These are phyloP conservation scores for Hypomecis atomaria DNA, from an alignment of 2,888 invertebrate genomes.

Conservation along the genomic window DNA sequence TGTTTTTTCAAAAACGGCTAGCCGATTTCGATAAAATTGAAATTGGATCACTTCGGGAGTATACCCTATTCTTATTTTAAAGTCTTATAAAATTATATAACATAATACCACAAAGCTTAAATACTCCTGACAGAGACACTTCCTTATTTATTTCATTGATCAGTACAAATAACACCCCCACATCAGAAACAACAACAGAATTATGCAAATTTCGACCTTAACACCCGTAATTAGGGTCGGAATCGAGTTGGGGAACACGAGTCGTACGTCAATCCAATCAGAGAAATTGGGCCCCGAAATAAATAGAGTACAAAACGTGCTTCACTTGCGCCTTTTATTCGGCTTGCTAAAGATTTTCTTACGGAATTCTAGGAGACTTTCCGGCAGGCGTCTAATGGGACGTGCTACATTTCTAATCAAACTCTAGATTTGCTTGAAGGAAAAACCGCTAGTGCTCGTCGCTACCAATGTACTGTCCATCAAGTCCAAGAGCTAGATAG, in stretches of 20 bases:
- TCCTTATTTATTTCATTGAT: conserved; percentile 15
- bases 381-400: not conserved
- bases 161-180: conserved; percentile 20
- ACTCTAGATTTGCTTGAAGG: not conserved
- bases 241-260: conserved; percentile 39
- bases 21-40: too few species aligned
- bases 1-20: too few species aligned
- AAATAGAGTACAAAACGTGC: conserved; percentile 26
- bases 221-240: conserved; percentile 33
- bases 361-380: not conserved
- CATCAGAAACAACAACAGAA: conserved; percentile 28
- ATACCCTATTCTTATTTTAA: too few species aligned
- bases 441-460: not conserved
- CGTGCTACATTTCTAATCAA: conserved; percentile 3
- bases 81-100: not conserved
- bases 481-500: too few species aligned
- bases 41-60: too few species aligned
- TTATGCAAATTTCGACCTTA: conserved; percentile 45
- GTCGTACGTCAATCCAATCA: conserved; percentile 54
- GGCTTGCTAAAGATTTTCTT: conserved; percentile 19
- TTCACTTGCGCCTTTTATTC: conserved; percentile 19
- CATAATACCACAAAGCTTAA: not conserved
- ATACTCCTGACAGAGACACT: conserved; percentile 1
- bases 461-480: too few species aligned
- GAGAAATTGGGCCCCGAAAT: conserved; percentile 38